A percentile compares a stretch with the other conserved stretches of the same genome.
These are phyloP conservation scores for Podarcis siculus DNA, from an alignment of 2,797 vertebrate genomes.

Conservation along the genomic window DNA sequence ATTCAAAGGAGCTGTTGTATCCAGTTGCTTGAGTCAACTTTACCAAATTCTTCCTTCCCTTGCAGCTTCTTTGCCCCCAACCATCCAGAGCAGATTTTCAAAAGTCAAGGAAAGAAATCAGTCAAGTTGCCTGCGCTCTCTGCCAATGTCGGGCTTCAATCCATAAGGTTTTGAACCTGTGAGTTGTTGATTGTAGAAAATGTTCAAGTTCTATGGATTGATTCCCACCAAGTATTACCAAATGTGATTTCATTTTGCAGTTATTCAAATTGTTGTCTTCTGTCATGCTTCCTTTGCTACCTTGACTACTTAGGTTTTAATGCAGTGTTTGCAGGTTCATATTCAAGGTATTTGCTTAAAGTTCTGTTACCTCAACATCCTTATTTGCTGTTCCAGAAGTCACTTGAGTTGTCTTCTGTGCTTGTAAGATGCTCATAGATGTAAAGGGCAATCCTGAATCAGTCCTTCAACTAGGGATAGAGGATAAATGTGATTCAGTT, in stretches of 20 bases:
- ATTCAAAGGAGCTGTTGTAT: too few relatives aligned
- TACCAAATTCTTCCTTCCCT: too few relatives aligned
- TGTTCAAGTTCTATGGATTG: not conserved
- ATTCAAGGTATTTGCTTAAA: not conserved
- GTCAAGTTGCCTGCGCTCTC: not conserved
- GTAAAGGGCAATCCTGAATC: not conserved
- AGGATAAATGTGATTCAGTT: too few relatives aligned
- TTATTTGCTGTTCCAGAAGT: not conserved
- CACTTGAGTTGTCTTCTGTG: not conserved
- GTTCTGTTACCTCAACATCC: not conserved
- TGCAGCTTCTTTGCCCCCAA: not conserved
- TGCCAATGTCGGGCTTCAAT: too few relatives aligned
- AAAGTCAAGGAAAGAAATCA: not conserved
- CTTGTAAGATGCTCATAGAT: not conserved
- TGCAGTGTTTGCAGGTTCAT: not conserved
- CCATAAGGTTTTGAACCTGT: not conserved
- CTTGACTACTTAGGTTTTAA: not conserved
- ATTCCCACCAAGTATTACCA: not conserved
- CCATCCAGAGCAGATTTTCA: not conserved
- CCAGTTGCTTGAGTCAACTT: too few relatives aligned
- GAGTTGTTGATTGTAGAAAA: not conserved
- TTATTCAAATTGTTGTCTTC: not conserved
- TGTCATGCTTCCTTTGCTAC: slow-evolving; percentile 1
- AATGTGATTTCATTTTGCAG: not conserved
- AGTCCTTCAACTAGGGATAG: not conserved